Evolutionary conservation across 1,140 invertebrate species (phyloP).

Genomic region (Drosophila sechellia): DNA sequence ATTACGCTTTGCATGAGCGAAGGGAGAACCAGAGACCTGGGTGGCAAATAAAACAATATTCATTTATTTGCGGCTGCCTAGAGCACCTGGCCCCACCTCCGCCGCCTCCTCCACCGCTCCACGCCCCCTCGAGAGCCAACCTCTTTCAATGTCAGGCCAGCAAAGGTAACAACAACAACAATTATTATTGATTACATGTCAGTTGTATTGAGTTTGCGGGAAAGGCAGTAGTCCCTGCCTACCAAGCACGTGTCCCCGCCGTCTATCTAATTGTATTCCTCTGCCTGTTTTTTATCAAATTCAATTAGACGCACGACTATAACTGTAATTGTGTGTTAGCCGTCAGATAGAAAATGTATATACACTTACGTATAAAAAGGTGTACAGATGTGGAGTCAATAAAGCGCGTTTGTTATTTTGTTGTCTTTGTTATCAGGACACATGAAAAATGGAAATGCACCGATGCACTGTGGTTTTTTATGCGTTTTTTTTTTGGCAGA

Average conservation of each 20-base stretch:
- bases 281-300: constrained; percentile 50
- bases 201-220: constrained; percentile 58
- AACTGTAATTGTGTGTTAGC: constrained; percentile 56
- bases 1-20: constrained; percentile 58
- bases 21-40: background rate
- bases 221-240: constrained; percentile 4
- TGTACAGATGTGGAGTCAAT: constrained; percentile 11
- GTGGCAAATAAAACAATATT: constrained; percentile 17
- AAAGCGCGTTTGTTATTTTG: constrained; percentile 35
- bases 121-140: constrained; percentile 4
- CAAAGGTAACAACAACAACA: constrained; percentile 47
- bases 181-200: constrained; percentile 76
- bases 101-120: background rate
- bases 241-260: background rate
- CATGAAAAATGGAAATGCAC: constrained; percentile 47
- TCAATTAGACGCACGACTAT: constrained; percentile 67
- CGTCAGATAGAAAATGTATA: constrained; percentile 2
- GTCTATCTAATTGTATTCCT: constrained; percentile 33
- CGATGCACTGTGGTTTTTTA: too few species aligned
- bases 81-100: constrained; percentile 12
- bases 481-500: too few species aligned
- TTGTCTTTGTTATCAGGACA: constrained; percentile 50
- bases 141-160: constrained; percentile 59
- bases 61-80: constrained; percentile 35
- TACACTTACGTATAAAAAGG: constrained; percentile 5